Percentiles rank a stretch among this genome's conserved stretches.
These are phyloP conservation scores for Nannoperca australis DNA, from an alignment of 2,797 vertebrate species.

Conservation along the genomic window DNA sequence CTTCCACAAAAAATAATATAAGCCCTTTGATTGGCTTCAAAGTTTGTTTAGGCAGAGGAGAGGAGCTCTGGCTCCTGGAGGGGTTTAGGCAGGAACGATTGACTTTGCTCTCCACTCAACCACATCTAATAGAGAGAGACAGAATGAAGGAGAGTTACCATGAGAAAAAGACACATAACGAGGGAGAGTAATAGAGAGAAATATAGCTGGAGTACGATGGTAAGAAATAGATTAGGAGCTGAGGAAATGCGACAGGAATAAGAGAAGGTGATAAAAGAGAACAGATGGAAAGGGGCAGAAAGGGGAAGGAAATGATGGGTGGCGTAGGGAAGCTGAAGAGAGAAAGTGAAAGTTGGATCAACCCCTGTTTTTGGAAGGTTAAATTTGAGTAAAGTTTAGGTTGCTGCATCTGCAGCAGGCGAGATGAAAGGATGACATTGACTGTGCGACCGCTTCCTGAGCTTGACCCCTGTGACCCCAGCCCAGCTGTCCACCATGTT, in stretches of 20 bases:
- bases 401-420: conserved; percentile 56
- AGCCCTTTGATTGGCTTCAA: conserved; percentile 77
- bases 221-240: conserved; percentile 53
- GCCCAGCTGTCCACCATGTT: conserved; percentile 76
- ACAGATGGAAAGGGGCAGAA: conserved; percentile 75
- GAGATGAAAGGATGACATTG: conserved; percentile 79
- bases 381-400: conserved; percentile 67
- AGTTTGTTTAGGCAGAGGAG: conserved; percentile 78
- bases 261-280: conserved; percentile 61
- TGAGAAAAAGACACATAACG: conserved; percentile 52
- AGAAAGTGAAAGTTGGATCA: conserved; percentile 66
- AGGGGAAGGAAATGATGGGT: conserved; percentile 54
- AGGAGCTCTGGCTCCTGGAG: conserved; percentile 65
- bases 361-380: conserved; percentile 71
- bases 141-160: conserved; percentile 55
- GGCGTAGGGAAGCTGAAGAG: conserved; percentile 32
- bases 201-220: conserved; percentile 48
- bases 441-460: conserved; percentile 64
- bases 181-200: conserved; percentile 55
- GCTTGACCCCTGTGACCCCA: conserved; percentile 64
- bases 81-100: conserved; percentile 64
- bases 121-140: conserved; percentile 67
- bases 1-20: conserved; percentile 66
- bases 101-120: conserved; percentile 76
- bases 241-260: conserved; percentile 69